phyloP scores from a whole-genome alignment of 2,888 invertebrate species.

The Microdon myrmicae region DNA sequence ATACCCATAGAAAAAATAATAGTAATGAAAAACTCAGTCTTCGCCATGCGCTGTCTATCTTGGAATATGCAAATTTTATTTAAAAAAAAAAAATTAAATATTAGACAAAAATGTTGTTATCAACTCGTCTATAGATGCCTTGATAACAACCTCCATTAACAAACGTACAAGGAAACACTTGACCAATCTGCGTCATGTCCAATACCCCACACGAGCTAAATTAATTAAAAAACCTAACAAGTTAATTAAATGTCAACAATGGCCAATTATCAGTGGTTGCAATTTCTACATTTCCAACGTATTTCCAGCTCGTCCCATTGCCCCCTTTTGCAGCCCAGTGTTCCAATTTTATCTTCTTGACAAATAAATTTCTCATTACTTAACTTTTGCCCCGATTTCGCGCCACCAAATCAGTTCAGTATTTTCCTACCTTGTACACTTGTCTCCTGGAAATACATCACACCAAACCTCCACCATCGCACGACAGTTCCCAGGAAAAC shows the following conservation, averaged over 20 bases:
- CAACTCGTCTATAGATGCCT: neutral
- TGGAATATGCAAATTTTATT: neutral
- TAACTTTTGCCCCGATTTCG: slow-evolving; percentile 16
- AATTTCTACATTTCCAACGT: slow-evolving; percentile 7
- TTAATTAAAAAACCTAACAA: slow-evolving; percentile 36
- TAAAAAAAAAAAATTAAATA: slow-evolving; percentile 9
- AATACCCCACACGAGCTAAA: too few relatives aligned
- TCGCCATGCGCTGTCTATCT: too few relatives aligned
- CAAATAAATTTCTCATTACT: slow-evolving; percentile 18
- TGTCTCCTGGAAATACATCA: slow-evolving; percentile 37
- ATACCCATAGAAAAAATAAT: too few relatives aligned
- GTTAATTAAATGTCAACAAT: slow-evolving; percentile 28
- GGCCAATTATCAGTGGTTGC: slow-evolving; percentile 3
- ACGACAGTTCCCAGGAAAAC: slow-evolving; percentile 39
- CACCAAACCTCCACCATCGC: slow-evolving; percentile 18
- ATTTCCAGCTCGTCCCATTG: slow-evolving; percentile 29
- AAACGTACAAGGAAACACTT: too few relatives aligned
- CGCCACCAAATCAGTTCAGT: slow-evolving; percentile 32
- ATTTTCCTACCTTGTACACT: slow-evolving; percentile 37
- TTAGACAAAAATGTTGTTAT: neutral
- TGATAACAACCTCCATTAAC: too few relatives aligned
- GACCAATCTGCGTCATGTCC: too few relatives aligned
- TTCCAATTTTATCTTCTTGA: slow-evolving; percentile 1
- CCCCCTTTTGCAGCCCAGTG: neutral
- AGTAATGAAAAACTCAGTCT: too few relatives aligned